Percentiles rank a stretch among this genome's conserved stretches.
These are phyloP conservation scores for Heliothis virescens DNA, from an alignment of 1,140 invertebrate genomes.

Conservation along the genomic window DNA sequence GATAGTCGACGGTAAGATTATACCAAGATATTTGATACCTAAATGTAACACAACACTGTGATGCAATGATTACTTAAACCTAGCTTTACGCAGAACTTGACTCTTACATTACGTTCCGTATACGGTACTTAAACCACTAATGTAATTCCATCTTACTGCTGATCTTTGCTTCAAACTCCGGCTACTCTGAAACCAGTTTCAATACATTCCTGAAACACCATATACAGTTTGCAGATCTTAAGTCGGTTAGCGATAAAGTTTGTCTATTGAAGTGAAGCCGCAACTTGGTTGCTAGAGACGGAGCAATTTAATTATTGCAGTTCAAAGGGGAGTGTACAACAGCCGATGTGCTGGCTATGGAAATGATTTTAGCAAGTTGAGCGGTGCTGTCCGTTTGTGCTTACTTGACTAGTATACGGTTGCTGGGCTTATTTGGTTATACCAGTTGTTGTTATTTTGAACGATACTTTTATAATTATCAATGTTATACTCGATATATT, in stretches of 20 bases:
- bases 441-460: too few species aligned
- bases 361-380: slow-evolving; percentile 70
- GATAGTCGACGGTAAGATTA: too few species aligned
- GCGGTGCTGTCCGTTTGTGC: slow-evolving; percentile 16
- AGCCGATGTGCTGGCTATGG: slow-evolving; percentile 65
- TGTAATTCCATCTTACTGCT: neutral
- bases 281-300: slow-evolving; percentile 66
- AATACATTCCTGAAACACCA: slow-evolving; percentile 31
- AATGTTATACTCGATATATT: too few species aligned
- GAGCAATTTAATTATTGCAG: slow-evolving; percentile 71
- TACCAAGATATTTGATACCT: too few species aligned
- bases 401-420: neutral
- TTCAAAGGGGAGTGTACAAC: slow-evolving; percentile 76
- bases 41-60: too few species aligned
- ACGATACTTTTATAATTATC: too few species aligned
- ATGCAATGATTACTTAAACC: too few species aligned
- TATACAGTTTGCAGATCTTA: slow-evolving; percentile 52
- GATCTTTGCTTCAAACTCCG: neutral
- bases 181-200: neutral
- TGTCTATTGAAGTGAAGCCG: slow-evolving; percentile 59
- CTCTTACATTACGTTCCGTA: too few species aligned
- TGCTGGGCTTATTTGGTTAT: too few species aligned
- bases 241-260: slow-evolving; percentile 74
- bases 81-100: too few species aligned
- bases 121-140: too few species aligned